Evolutionary conservation across 2,113 vertebrate genomes (phyloP).

Genomic region (Eubucco bourcierii): DNA sequence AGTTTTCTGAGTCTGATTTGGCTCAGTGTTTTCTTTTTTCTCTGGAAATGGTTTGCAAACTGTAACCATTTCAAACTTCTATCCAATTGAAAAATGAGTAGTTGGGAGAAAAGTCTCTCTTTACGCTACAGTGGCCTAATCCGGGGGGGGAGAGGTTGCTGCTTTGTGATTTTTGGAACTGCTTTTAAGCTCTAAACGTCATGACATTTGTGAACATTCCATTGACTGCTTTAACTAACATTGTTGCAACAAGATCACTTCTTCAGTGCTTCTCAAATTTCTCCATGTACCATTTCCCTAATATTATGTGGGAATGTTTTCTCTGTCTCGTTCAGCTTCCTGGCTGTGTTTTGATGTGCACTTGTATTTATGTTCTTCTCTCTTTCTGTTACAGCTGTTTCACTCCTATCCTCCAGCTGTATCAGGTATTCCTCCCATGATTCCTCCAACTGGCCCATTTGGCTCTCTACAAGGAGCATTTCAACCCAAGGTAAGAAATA

Average conservation of each 20-base stretch:
- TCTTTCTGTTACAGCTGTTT: slow-evolving; percentile 86
- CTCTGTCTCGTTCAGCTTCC: background rate
- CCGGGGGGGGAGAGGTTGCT: slow-evolving; percentile 63
- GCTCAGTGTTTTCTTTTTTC: slow-evolving; percentile 51
- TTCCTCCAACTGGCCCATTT: slow-evolving; percentile 93
- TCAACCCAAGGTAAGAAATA: slow-evolving; percentile 89
- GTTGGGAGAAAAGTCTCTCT: slow-evolving; percentile 12
- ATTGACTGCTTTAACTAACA: slow-evolving; percentile 70
- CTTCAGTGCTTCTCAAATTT: slow-evolving; percentile 40
- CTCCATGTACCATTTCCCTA: slow-evolving; percentile 41
- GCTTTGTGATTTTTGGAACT: slow-evolving; percentile 74
- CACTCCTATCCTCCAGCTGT: slow-evolving; percentile 95
- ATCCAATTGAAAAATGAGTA: slow-evolving; percentile 64
- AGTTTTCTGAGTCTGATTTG: slow-evolving; percentile 59
- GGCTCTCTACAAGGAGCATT: slow-evolving; percentile 97
- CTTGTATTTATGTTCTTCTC: background rate
- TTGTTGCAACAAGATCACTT: slow-evolving; percentile 48
- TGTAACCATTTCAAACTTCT: slow-evolving; percentile 51
- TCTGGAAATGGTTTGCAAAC: slow-evolving; percentile 36
- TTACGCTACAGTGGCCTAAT: slow-evolving; percentile 29
- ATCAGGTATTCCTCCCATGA: slow-evolving; percentile 95
- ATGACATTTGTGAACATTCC: slow-evolving; percentile 73
- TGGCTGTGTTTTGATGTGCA: fast-evolving
- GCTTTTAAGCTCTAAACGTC: slow-evolving; percentile 78
- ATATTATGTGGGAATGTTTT: background rate